Evolutionary conservation across 2,888 invertebrate species (phyloP), one percentile per base, ranked within the genome.

Genomic region (Drosophila barbarae): DNA sequence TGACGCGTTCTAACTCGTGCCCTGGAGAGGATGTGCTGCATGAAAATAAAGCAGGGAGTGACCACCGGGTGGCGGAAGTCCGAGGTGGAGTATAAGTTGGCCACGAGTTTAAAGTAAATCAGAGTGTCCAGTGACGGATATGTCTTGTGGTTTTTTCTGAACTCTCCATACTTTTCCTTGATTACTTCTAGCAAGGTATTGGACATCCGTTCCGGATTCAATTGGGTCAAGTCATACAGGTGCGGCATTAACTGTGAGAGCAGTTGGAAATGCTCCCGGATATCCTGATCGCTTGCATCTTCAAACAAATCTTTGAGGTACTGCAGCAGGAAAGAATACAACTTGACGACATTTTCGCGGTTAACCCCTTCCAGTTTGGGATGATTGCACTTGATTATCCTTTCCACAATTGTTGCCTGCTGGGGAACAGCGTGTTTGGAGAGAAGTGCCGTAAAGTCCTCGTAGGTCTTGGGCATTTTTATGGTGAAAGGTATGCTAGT

Each of bases 21-120:
- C 76, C 91, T 90, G 3, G 91, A 91, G 76, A 96, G 88, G 83
- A 97, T 94, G 88, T 96, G 94, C 38, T 94, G 92, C 90, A 98
- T 95, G 77, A 97, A 96, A 70, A 95, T 90, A 75, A 95, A 90
- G 76, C 91, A 91, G n/a, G 97, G 97, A 13, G 96, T 96, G n/a
- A 95, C 94, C 5, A 98, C 93, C 0, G 94, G 94, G 91, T 98
- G 98, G 39, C 94, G 91, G 87, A 94, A 96, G 90, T 98, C 98
- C 0, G 98, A 97, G 0, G 97, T 94, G 1, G 98, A 95, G 89
- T 95, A 98, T 55, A 98, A 87, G 42, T 94, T 89, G 8, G 95
- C 93, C n/a, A 88, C 84, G 5, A 96, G 91, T 71, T 97, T 97
- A 66, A 98, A 93, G 85, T 96, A 93, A 71, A 97, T 90, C 38